phyloP scores from a whole-genome alignment of 2,797 vertebrate species.

The Tapirus indicus region DNA sequence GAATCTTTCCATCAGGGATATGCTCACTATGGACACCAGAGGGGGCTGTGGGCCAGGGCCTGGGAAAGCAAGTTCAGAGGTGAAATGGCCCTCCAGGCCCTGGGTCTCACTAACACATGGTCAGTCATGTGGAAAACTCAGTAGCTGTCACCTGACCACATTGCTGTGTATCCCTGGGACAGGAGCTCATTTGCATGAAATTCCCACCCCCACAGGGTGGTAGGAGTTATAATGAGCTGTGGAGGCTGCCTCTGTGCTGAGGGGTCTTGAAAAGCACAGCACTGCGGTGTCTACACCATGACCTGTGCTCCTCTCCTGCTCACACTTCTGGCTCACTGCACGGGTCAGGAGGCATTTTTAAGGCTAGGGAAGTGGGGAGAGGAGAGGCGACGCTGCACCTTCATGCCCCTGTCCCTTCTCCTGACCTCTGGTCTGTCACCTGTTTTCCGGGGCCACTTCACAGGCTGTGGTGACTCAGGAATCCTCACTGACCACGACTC shows the following conservation, averaged over 20 bases:
- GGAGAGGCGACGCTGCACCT: too few relatives aligned
- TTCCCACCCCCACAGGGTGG: accelerated
- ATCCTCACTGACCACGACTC: background rate
- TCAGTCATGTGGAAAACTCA: background rate
- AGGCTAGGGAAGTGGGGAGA: background rate
- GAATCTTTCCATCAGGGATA: too few relatives aligned
- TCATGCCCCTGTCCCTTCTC: background rate
- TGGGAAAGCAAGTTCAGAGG: background rate
- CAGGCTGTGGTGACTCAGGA: background rate
- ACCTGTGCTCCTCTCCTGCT: slow-evolving; percentile 46
- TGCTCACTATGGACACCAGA: background rate
- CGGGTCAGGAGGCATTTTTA: background rate
- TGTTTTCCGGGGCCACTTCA: background rate
- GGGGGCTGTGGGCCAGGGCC: background rate
- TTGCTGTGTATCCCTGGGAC: background rate
- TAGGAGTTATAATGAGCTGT: background rate
- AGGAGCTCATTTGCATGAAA: background rate
- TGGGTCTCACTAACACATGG: background rate
- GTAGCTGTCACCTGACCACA: background rate
- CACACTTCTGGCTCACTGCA: background rate
- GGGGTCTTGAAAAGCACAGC: background rate
- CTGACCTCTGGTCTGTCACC: background rate
- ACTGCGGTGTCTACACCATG: background rate
- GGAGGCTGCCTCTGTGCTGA: background rate
- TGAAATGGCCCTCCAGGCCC: background rate